A percentile compares a stretch with the other conserved stretches of the same genome.
Conservation (phyloP, 2,888 invertebrate genomes). For the Trilocha varians region DNA sequence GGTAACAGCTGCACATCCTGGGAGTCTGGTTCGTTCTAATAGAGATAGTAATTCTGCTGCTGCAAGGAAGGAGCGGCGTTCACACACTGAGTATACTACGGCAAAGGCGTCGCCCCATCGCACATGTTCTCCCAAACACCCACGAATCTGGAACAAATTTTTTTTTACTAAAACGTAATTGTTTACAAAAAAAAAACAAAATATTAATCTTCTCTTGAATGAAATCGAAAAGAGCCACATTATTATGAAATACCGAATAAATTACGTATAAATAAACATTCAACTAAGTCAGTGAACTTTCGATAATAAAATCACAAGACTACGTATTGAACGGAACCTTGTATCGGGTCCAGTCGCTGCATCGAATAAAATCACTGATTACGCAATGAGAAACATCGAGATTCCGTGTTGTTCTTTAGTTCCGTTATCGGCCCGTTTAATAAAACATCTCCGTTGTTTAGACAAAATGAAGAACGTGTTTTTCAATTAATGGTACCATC, state of each 20-base stretch:
- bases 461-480: conserved; percentile 31
- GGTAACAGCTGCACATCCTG: conserved; percentile 81
- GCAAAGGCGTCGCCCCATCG: conserved; percentile 89
- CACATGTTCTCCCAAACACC: conserved; percentile 82
- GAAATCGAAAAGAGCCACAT: not conserved
- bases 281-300: conserved; percentile 37
- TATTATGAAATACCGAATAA: not conserved
- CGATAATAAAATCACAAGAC: conserved; percentile 38
- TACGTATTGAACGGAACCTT: conserved; percentile 28
- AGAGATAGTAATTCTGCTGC: conserved; percentile 82
- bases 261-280: conserved; percentile 13
- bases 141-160: conserved; percentile 71
- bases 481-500: conserved; percentile 13
- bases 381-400: conserved; percentile 43
- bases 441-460: conserved; percentile 36
- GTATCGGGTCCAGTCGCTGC: conserved; percentile 41
- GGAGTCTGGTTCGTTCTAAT: conserved; percentile 79
- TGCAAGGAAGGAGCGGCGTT: conserved; percentile 69
- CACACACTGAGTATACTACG: conserved; percentile 83
- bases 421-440: conserved; percentile 46
- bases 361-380: conserved; percentile 49
- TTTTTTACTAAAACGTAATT: conserved; percentile 2
- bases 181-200: not conserved
- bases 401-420: conserved; percentile 35
- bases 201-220: not conserved